Conservation (phyloP, 2,113 vertebrate genomes). For the Mustela nigripes region DNA sequence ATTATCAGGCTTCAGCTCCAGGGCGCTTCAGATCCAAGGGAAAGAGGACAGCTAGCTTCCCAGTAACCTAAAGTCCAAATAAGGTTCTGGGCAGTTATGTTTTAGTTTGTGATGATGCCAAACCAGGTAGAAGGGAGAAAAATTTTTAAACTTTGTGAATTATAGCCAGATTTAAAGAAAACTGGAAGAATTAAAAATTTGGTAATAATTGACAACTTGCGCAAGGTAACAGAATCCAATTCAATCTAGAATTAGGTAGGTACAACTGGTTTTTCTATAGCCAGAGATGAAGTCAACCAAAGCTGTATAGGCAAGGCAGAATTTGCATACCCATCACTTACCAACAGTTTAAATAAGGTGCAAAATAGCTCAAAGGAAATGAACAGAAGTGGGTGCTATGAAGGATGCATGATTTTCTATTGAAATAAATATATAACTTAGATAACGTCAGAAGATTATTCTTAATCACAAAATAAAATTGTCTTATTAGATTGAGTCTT, state of each 20-base stretch:
- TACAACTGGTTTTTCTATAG: background rate
- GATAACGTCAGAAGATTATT: background rate
- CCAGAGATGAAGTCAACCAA: background rate
- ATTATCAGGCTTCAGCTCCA: background rate
- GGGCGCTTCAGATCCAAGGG: background rate
- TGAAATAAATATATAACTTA: background rate
- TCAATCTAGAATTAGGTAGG: background rate
- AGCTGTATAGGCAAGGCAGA: background rate
- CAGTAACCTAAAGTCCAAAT: background rate
- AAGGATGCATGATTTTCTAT: background rate
- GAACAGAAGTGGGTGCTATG: background rate
- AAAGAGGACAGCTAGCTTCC: background rate
- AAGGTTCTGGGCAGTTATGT: background rate
- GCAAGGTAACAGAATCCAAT: background rate
- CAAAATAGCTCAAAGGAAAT: background rate
- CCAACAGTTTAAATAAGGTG: background rate
- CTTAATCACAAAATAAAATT: conserved; percentile 21
- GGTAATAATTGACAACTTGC: background rate
- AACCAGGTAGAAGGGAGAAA: background rate
- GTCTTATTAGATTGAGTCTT: background rate
- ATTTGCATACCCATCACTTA: background rate
- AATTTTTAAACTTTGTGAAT: background rate
- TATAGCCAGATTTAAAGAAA: background rate
- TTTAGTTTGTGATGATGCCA: background rate
- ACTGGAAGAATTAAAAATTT: background rate